Base-by-base conservation (phyloP, 1,140 invertebrate genomes). In the Caenorhabditis inopinata region DNA sequence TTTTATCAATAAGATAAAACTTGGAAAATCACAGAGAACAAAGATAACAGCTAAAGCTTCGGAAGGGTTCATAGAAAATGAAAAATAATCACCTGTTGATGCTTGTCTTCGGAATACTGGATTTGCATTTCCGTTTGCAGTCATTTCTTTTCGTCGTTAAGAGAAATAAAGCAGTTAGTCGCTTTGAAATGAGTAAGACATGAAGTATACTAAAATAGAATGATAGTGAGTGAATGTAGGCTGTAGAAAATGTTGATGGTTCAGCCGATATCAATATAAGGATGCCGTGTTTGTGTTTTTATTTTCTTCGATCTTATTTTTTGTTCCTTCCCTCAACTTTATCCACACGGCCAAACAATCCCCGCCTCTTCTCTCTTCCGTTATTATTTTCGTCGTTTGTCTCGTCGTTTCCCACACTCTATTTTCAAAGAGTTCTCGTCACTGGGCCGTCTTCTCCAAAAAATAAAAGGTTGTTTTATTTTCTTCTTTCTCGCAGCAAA, bases 291-390 rank as follows among this genome's bases (percentile, higher is more conserved):
- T 68, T 38, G 35, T 68, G 58, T 68, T 68, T n/a, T 68, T 68
- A 16, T 68, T 68, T 68, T 42, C 38, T 21, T 38, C 38, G n/a
- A 9, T 23, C 32, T 68, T 68, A 29, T 53, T 18, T 32, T 18
- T 38, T 68, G 3, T 21, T 68, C 32, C 23, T 29, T 42, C 38
- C n/a, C n/a, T n/a, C n/a, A n/a, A n/a, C n/a, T n/a, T 32, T 58
- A 38, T 21, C 38, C 58, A 32, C 58, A 68, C 58, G 14, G 58
- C 58, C 58, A 68, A 68, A 68, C 58, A 68, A 68, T 68, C 58
- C 58, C 58, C 58, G 58, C 58, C 58, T 68, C 58, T 68, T 68
- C 58, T 38, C 58, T 68, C n/a, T 68, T 32, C 53, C 53, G 53
- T 58, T 68, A 68, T 68, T 68, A 68, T 68, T 68, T 68, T 38